Base-by-base conservation (phyloP, 2,797 vertebrate genomes). In the Myotis daubentonii region DNA sequence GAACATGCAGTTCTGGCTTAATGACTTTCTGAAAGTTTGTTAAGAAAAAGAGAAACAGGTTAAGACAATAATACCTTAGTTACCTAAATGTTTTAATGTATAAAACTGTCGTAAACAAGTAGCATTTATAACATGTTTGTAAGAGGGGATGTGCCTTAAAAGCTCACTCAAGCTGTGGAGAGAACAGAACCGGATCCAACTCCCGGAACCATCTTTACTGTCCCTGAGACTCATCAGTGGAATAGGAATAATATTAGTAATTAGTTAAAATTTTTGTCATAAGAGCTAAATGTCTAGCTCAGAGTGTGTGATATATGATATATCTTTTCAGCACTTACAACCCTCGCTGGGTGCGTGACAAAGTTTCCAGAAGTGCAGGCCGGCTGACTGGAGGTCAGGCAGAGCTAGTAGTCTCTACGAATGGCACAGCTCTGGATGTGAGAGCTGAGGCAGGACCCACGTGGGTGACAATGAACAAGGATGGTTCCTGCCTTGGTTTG, bases 401-500 rank as follows among this genome's bases (percentile, higher is more conserved):
- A 53, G 75, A 38, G 17, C 9, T 38, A n/a, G 1, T 8, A 11
- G 5, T 51, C n/a, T 70, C 28, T 19, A 60, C 5, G 7, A 57
- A 19, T 19, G 36, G 53, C 36, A 33, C 10, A 6, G 70, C 11
- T 28, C n/a, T 44, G 16, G 30, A 15, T 6, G 10, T 17, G 30
- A 47, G 17, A 72, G 30, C 49, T 0, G 0, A 51, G 33, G 44
- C 10, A 15, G n/a, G n/a, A 49, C 7, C 38, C 80, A 36, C 1
- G 19, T 1, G 1, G 49, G 17, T 8, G 62, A 30, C 11, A 15
- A 10, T 3, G 19, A 22, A 36, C 36, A 62, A 17, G 2, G 1
- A 20, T 6, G 1, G 23, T 20, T 16, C 19, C 15, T 25, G 22
- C n/a, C 36, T 75, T 1, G 0, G 0, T 38, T 51, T 33, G 4